Percentiles rank a stretch among this genome's conserved stretches.
Evolutionary conservation across 1,140 invertebrate species (phyloP).

Genomic region (Tenebrio molitor): DNA sequence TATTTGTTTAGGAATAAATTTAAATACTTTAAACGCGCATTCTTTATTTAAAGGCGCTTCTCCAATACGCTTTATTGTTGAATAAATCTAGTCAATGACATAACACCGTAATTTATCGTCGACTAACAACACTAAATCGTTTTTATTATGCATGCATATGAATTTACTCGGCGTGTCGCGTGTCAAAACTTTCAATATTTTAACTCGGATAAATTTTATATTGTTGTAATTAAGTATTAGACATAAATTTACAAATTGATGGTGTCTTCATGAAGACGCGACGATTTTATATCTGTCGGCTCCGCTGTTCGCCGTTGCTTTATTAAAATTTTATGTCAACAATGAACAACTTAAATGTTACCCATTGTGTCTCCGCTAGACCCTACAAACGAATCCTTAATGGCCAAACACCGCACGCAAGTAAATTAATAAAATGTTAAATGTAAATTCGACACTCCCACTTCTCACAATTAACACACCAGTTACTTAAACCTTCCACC

Average conservation of each 20-base stretch:
- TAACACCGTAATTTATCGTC: slow-evolving; percentile 44
- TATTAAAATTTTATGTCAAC: slow-evolving; percentile 2
- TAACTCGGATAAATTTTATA: slow-evolving; percentile 21
- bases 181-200: slow-evolving; percentile 42
- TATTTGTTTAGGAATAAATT: slow-evolving; percentile 52
- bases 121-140: slow-evolving; percentile 47
- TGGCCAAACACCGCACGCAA: no score
- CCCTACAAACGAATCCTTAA: no score
- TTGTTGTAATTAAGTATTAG: slow-evolving; percentile 16
- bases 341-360: no score
- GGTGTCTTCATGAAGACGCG: slow-evolving; percentile 12
- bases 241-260: slow-evolving; percentile 27
- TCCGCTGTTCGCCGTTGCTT: background rate
- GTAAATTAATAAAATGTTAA: no score
- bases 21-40: slow-evolving; percentile 39
- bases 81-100: slow-evolving; percentile 46
- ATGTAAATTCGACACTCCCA: no score
- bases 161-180: slow-evolving; percentile 34
- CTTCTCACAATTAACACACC: no score
- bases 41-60: slow-evolving; percentile 28
- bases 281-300: slow-evolving; percentile 12
- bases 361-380: no score
- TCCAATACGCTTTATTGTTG: slow-evolving; percentile 42
- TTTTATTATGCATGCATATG: slow-evolving; percentile 48
- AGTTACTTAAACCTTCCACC: no score